Evolutionary conservation across 2,113 vertebrate genomes (phyloP).

Genomic region (Thamnaconus septentrionalis): DNA sequence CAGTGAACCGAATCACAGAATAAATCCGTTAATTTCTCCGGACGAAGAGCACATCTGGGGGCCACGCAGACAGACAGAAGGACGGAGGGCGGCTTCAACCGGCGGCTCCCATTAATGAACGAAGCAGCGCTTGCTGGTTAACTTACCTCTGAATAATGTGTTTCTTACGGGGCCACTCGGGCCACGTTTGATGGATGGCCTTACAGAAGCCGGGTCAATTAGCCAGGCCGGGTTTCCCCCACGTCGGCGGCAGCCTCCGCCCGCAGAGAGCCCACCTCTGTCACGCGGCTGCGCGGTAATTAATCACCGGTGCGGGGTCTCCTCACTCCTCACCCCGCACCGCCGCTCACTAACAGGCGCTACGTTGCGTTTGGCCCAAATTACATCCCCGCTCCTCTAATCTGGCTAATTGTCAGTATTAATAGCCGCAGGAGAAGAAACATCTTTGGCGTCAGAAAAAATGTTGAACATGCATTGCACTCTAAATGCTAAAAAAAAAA

Average conservation of each 20-base stretch:
- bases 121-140: constrained; percentile 65
- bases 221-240: constrained; percentile 69
- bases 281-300: constrained; percentile 70
- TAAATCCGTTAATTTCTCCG: neutral
- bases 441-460: constrained; percentile 11
- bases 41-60: neutral
- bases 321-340: constrained; percentile 72
- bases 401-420: constrained; percentile 63
- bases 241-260: constrained; percentile 60
- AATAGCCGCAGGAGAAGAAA: constrained; percentile 22
- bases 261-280: constrained; percentile 62
- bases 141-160: constrained; percentile 76
- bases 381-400: constrained; percentile 59
- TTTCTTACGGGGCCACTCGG: constrained; percentile 66
- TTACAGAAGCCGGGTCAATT: constrained; percentile 80
- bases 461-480: neutral
- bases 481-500: neutral
- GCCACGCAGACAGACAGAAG: constrained; percentile 19
- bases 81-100: constrained; percentile 13
- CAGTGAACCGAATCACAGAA: neutral
- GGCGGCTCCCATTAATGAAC: constrained; percentile 55
- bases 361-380: constrained; percentile 53
- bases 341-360: constrained; percentile 51
- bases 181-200: constrained; percentile 78
- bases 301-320: constrained; percentile 72